Evolutionary conservation across 2,113 vertebrate genomes (phyloP), one percentile per base, ranked within the genome.

Genomic region (Saimiri boliviensis): DNA sequence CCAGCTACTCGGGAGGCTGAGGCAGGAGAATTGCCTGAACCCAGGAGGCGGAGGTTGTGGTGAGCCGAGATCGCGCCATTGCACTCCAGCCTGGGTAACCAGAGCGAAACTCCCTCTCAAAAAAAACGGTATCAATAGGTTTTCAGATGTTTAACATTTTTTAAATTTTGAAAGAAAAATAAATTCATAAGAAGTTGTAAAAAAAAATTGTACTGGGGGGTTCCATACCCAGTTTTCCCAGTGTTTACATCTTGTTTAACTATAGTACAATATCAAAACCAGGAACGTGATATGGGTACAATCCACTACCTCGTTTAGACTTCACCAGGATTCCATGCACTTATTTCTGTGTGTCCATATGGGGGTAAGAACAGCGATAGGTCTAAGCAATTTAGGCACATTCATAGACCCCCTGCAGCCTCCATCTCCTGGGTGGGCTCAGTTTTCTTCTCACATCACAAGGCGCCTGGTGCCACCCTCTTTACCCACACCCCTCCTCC

Each of bases 321-420:
- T 23, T 77, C 20, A 49, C 74, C 56, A 56, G 5, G 30, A 27
- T 80, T 21, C 37, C 5, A 25, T 17, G 2, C n/a, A 8, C 17
- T 30, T 14, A 14, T 40, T 40, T 13, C 20, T 8, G 14, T 3
- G 5, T 27, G 1, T n/a, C 6, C 27, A 4, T 37, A 8, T 12
- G 11, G 5, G 5, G 17, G 14, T 8, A 19, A 10, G 21, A 74
- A 12, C 19, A 49, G 37, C 6, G 17, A 73, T 0, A 63, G 21
- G 27, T 37, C 49, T 21, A 6, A 30, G n/a, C 14, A 49, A n/a
- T 76, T 19, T 21, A 60, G 32, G 32, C 42, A 27, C 27, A 8
- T 20, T 13, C 25, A 0, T 3, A 54, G 32, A 63, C 21, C 40
- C 27, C 27, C 27, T 32, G 60, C 60, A 30, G 60, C 60, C 60